Conservation (phyloP, 2,888 invertebrate genomes). For the Baronia brevicornis region DNA sequence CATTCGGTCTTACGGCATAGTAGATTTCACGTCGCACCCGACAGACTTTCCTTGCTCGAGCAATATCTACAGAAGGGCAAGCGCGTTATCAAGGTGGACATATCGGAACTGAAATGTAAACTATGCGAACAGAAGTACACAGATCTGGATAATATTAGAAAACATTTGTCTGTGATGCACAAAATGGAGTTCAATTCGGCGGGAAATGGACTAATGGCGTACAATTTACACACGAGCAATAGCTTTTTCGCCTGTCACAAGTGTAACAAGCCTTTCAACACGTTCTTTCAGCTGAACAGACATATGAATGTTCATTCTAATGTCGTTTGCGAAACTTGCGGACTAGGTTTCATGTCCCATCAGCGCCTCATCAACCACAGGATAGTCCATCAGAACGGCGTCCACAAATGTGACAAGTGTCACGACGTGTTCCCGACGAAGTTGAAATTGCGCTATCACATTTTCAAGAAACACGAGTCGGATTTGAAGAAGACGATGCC, state of each 20-base stretch:
- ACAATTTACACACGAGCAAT: conserved; percentile 43
- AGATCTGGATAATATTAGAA: conserved; percentile 52
- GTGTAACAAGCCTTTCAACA: conserved; percentile 55
- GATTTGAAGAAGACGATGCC: conserved; percentile 56
- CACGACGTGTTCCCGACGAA: conserved; percentile 55
- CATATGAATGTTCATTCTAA: conserved; percentile 67
- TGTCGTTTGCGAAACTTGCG: conserved; percentile 65
- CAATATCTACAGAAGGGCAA: conserved; percentile 59
- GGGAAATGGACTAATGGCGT: conserved; percentile 62
- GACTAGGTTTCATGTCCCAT: conserved; percentile 61
- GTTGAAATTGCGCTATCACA: conserved; percentile 54
- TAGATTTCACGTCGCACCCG: conserved; percentile 39
- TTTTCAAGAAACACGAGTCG: conserved; percentile 55
- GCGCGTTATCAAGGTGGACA: conserved; percentile 62
- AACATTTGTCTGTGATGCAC: conserved; percentile 43
- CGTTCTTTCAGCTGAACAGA: conserved; percentile 56
- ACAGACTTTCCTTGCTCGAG: conserved; percentile 44
- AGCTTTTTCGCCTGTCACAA: conserved; percentile 54
- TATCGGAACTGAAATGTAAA: conserved; percentile 54
- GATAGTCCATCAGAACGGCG: conserved; percentile 56
- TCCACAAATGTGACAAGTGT: conserved; percentile 56
- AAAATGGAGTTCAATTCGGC: conserved; percentile 61
- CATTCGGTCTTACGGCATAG: conserved; percentile 50
- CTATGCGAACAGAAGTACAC: conserved; percentile 55
- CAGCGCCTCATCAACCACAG: conserved; percentile 57